phyloP scores from a whole-genome alignment of 2,113 vertebrate genomes.

The Excalfactoria chinensis region DNA sequence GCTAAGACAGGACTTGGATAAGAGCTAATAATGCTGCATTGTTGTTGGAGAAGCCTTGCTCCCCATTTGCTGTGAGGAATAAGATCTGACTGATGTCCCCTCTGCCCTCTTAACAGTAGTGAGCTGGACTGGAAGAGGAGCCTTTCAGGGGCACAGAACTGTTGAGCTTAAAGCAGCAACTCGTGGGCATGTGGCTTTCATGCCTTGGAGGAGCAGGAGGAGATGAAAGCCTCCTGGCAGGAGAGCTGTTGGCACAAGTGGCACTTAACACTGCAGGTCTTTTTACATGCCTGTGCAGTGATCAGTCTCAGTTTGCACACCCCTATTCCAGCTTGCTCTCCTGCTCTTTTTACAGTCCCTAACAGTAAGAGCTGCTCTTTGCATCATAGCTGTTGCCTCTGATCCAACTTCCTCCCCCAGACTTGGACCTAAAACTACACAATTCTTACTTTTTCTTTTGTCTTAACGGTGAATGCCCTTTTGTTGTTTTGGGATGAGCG shows the following conservation, averaged over 20 bases:
- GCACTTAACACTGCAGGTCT: neutral
- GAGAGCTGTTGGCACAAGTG: neutral
- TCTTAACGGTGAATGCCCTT: neutral
- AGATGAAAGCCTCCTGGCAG: neutral
- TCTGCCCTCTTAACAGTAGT: neutral
- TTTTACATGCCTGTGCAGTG: neutral
- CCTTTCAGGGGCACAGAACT: neutral
- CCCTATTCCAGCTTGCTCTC: neutral
- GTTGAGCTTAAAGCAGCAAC: neutral
- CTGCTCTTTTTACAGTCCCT: neutral
- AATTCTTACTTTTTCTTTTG: neutral
- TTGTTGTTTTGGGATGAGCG: neutral
- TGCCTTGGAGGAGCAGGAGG: neutral
- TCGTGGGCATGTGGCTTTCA: neutral
- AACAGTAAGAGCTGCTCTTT: neutral
- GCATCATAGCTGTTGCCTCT: neutral
- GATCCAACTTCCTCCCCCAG: neutral
- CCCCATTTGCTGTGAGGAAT: accelerated
- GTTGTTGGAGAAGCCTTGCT: neutral
- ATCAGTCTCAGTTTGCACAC: neutral
- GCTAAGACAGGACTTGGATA: neutral
- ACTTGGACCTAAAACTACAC: neutral
- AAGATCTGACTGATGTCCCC: neutral
- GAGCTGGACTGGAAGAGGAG: neutral
- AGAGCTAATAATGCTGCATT: neutral